These are phyloP conservation scores for Trematocara zebra DNA, from an alignment of 2,113 vertebrate genomes.

Conservation along the genomic window DNA sequence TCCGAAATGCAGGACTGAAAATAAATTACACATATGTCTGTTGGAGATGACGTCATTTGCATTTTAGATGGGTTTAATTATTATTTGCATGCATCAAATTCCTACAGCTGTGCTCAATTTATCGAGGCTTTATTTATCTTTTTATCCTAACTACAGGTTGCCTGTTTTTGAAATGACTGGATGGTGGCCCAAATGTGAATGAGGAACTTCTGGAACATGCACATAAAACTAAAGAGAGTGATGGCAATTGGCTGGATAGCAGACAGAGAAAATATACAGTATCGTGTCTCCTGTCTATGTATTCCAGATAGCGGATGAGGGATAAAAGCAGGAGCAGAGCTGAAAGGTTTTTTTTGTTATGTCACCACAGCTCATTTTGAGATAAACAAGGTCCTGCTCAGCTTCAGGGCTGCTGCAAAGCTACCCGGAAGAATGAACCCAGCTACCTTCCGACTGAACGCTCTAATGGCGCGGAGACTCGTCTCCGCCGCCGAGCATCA, in stretches of 20 bases:
- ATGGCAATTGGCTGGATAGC: background rate
- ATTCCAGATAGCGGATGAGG: background rate
- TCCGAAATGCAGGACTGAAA: background rate
- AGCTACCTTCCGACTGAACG: conserved; percentile 29
- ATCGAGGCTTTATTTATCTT: background rate
- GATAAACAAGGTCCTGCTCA: conserved; percentile 22
- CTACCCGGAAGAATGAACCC: background rate
- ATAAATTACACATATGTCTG: conserved; percentile 11
- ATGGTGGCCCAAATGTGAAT: background rate
- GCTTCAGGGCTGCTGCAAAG: background rate
- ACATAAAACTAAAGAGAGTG: background rate
- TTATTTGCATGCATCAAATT: conserved; percentile 37
- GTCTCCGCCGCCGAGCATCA: conserved; percentile 25
- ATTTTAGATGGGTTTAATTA: conserved; percentile 47
- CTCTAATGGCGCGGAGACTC: conserved; percentile 21
- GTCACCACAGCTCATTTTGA: background rate
- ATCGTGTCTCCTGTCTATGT: background rate
- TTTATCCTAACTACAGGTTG: conserved; percentile 5
- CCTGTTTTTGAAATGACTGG: background rate
- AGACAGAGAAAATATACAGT: background rate
- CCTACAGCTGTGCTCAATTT: conserved; percentile 44
- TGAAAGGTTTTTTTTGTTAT: background rate
- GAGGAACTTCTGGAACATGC: background rate
- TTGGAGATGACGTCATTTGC: conserved; percentile 14
- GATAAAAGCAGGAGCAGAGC: background rate